A percentile compares a stretch with the other conserved stretches of the same genome.
phyloP scores from a whole-genome alignment of 2,113 vertebrate genomes.

The Mixornis gularis region DNA sequence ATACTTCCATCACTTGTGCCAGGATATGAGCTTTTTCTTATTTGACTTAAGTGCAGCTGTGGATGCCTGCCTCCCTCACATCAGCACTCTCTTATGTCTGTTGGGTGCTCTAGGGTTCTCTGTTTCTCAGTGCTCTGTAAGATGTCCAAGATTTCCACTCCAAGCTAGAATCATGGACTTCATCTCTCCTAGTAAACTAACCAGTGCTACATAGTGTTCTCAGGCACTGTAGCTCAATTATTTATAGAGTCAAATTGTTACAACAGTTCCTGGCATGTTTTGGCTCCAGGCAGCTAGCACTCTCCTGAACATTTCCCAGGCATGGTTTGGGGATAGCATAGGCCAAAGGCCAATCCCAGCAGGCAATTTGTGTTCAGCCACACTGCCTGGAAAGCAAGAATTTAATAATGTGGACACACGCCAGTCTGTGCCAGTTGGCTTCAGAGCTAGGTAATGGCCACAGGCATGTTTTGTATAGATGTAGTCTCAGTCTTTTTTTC shows the following conservation, averaged over 20 bases:
- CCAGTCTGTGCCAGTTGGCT: conserved; percentile 17
- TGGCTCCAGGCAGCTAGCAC: background rate
- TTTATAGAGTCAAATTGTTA: conserved; percentile 30
- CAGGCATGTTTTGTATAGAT: background rate
- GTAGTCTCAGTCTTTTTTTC: background rate
- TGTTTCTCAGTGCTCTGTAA: background rate
- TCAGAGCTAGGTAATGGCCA: background rate
- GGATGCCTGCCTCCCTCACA: background rate
- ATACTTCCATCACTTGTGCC: background rate
- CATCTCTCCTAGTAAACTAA: background rate
- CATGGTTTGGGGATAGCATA: conserved; percentile 6
- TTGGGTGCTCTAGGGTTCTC: background rate
- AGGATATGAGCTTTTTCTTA: background rate
- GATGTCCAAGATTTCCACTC: background rate
- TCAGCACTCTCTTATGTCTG: background rate
- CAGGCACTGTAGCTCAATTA: background rate
- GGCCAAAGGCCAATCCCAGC: conserved; percentile 46
- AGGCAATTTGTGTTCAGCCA: conserved; percentile 12
- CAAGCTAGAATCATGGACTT: background rate
- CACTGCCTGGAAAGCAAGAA: conserved; percentile 10
- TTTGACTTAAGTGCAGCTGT: fast-evolving
- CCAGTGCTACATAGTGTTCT: background rate
- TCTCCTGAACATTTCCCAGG: background rate
- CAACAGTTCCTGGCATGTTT: background rate
- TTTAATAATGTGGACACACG: conserved; percentile 20